Conservation (phyloP, 2,888 invertebrate genomes). For the Conus canariensis region DNA sequence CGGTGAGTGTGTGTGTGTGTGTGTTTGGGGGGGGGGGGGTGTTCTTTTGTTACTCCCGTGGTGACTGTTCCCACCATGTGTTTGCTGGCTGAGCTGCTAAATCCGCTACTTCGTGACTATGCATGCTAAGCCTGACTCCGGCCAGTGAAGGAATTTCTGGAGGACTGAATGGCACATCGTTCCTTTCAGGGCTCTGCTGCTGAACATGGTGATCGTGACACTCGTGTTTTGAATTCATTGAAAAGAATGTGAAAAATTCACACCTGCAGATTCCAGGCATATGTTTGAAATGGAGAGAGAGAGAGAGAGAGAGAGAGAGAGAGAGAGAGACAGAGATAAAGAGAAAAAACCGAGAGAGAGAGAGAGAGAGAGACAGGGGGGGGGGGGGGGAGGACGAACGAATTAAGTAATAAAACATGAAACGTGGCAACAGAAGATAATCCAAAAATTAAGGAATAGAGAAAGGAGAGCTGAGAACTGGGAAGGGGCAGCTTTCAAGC, state of each 20-base stretch:
- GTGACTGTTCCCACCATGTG: constrained; percentile 3
- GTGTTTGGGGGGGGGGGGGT: too few species aligned
- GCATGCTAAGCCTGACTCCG: background rate
- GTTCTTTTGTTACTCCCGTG: background rate
- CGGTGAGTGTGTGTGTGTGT: too few species aligned
- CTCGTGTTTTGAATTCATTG: background rate
- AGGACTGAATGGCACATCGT: background rate
- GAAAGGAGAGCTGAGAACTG: too few species aligned
- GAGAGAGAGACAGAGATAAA: too few species aligned
- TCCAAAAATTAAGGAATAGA: too few species aligned
- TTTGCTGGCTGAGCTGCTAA: constrained; percentile 9
- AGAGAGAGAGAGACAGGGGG: too few species aligned
- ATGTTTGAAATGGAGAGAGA: background rate
- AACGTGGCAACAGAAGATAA: too few species aligned
- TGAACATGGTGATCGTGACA: background rate
- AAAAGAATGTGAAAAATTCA: background rate
- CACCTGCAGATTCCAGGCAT: background rate
- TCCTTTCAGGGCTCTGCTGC: background rate
- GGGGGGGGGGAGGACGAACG: too few species aligned
- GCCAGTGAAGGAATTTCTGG: background rate
- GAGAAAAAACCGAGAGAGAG: too few species aligned
- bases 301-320: too few species aligned
- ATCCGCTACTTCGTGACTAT: background rate
- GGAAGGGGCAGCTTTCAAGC: too few species aligned
- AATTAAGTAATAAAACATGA: too few species aligned